Percentiles rank a stretch among this genome's conserved stretches.
phyloP scores from a whole-genome alignment of 2,797 vertebrate species.

The Lutjanus argentimaculatus region DNA sequence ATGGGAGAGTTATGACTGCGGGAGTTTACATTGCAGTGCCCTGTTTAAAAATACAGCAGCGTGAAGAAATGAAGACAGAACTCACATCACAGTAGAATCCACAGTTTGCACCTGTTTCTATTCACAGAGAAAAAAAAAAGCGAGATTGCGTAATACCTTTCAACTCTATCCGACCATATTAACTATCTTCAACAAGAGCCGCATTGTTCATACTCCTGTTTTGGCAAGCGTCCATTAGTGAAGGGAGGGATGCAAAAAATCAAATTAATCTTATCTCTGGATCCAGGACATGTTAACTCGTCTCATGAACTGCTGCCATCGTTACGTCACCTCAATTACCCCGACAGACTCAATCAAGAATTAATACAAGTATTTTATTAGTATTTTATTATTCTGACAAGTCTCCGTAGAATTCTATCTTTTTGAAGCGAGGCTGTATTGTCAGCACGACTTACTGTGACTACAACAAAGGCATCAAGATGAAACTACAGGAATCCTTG shows the following conservation, averaged over 20 bases:
- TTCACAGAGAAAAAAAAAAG: not conserved
- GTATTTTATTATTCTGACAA: not conserved
- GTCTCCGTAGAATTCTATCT: not conserved
- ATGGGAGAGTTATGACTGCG: slow-evolving; percentile 50
- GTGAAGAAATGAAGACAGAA: slow-evolving; percentile 34
- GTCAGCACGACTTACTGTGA: slow-evolving; percentile 20
- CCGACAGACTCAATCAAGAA: slow-evolving; percentile 18
- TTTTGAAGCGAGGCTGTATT: not conserved
- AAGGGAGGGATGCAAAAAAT: slow-evolving; percentile 27
- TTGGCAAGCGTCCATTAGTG: slow-evolving; percentile 13
- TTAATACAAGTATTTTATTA: slow-evolving; percentile 28
- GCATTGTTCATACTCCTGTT: slow-evolving; percentile 38
- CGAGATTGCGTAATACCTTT: slow-evolving; percentile 5
- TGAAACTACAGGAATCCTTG: slow-evolving; percentile 29
- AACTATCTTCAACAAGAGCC: slow-evolving; percentile 34
- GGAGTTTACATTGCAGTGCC: slow-evolving; percentile 66
- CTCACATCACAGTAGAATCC: slow-evolving; percentile 1
- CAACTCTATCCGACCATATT: slow-evolving; percentile 16
- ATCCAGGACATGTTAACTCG: slow-evolving; percentile 13
- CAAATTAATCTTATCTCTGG: slow-evolving; percentile 38
- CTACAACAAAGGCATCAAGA: slow-evolving; percentile 32
- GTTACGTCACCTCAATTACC: slow-evolving; percentile 24
- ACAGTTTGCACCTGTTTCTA: slow-evolving; percentile 57
- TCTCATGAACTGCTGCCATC: slow-evolving; percentile 26
- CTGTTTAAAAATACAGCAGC: slow-evolving; percentile 56